Evolutionary conservation across 2,888 invertebrate species (phyloP), one percentile per base, ranked within the genome.

Genomic region (Parnassius mnemosyne): DNA sequence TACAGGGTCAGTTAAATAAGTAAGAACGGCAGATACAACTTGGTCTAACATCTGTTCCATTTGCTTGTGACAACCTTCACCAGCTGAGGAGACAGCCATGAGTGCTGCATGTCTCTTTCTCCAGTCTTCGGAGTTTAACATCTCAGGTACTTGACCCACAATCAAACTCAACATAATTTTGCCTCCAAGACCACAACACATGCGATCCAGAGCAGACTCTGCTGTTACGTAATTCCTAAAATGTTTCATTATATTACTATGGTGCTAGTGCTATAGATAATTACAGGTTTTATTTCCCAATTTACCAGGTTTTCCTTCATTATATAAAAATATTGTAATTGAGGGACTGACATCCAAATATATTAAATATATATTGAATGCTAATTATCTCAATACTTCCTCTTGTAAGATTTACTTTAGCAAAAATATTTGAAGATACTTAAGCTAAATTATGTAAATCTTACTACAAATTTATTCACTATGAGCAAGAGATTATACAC

Each of bases 11-110:
- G 94, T 93, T 25, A 98, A 92, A 84, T 95, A 98, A 71, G 95
- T 96, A 65, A 98, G 92, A 49, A 99, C 96, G 49, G 97, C 97
- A 51, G 96, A 95, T 88, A 99, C 96, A 47, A 99, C 96, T 87
- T 97, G 96, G 61, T 95, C 95, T n/a, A 99, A 93, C 93, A 98
- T 95, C 59, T 94, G 93, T 84, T 98, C 98, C 99, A 99, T 99
- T 85, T 99, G 98, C 80, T 98, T 97, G 81, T 98, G 98, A 81
- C 99, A 99, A 25, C 99, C 99, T 92, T 99, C 99, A 5, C 99
- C 99, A 65, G 98, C 97, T 0, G 99, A 98, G 9, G 99, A 99
- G 54, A 99, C 95, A 0, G 99, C 99, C 99, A 99, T 99, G 47
- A 99, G 93, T 2, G 98, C 99, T 51, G 99, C 99, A 87, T 99